Evolutionary conservation across 2,888 invertebrate species (phyloP).

Genomic region (Malachius bipustulatus): DNA sequence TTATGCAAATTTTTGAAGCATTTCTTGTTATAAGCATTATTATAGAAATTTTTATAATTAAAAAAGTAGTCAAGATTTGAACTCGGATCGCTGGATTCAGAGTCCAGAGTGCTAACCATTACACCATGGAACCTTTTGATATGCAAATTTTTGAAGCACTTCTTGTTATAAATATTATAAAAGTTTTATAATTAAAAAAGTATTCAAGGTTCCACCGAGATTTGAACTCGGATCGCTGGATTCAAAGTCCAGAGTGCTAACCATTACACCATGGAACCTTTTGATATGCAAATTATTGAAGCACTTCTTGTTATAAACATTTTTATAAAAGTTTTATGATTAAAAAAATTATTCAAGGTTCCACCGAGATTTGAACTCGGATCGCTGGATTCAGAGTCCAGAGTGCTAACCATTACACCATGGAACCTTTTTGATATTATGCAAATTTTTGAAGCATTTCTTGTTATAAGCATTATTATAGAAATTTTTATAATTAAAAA

Average conservation of each 20-base stretch:
- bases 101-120: slow-evolving; percentile 72
- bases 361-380: slow-evolving; percentile 72
- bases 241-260: slow-evolving; percentile 71
- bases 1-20: too few relatives aligned
- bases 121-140: slow-evolving; percentile 66
- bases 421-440: too few relatives aligned
- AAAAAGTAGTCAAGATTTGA: slow-evolving; percentile 43
- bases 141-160: too few relatives aligned
- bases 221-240: slow-evolving; percentile 71
- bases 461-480: too few relatives aligned
- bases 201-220: slow-evolving; percentile 55
- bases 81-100: slow-evolving; percentile 71
- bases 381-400: slow-evolving; percentile 71
- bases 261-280: slow-evolving; percentile 44
- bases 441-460: too few relatives aligned
- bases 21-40: slow-evolving; percentile 9
- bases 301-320: too few relatives aligned
- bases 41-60: neutral
- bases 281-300: too few relatives aligned
- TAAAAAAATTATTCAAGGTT: slow-evolving; percentile 36
- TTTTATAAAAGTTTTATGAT: too few relatives aligned
- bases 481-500: too few relatives aligned
- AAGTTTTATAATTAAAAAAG: slow-evolving; percentile 1
- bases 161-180: slow-evolving; percentile 9
- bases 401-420: slow-evolving; percentile 60